phyloP scores from a whole-genome alignment of 2,888 invertebrate species.

The Drosophila melanosoma region DNA sequence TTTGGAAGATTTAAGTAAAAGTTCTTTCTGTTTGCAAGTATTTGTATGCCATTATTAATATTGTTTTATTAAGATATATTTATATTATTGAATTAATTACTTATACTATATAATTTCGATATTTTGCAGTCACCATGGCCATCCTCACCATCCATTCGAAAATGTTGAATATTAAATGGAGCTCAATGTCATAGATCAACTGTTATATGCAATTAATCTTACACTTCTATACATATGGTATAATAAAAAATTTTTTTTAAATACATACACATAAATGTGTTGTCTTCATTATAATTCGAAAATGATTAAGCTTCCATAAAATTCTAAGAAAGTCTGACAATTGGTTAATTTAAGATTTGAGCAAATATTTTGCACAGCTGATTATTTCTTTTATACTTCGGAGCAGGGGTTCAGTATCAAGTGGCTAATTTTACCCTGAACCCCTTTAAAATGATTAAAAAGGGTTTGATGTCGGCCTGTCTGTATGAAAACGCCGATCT shows the following conservation, averaged over 20 bases:
- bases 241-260: constrained; percentile 19
- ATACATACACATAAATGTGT: constrained; percentile 21
- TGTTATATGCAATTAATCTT: constrained; percentile 8
- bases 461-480: background rate
- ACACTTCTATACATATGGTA: constrained; percentile 7
- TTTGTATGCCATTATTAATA: background rate
- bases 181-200: background rate
- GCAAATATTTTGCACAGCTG: constrained; percentile 74
- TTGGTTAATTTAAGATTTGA: constrained; percentile 58
- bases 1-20: background rate
- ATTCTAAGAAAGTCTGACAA: constrained; percentile 33
- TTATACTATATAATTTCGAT: constrained; percentile 13
- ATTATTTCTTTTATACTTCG: constrained; percentile 29
- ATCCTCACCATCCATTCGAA: constrained; percentile 88
- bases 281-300: constrained; percentile 16
- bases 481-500: no score
- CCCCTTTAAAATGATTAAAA: background rate
- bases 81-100: background rate
- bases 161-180: constrained; percentile 86
- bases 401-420: constrained; percentile 15
- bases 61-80: background rate
- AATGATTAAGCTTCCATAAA: constrained; percentile 58
- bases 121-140: constrained; percentile 86
- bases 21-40: background rate
- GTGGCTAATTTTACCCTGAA: constrained; percentile 1